Evolutionary conservation across 2,888 invertebrate genomes (phyloP).

Genomic region (Lepas anatifera): DNA sequence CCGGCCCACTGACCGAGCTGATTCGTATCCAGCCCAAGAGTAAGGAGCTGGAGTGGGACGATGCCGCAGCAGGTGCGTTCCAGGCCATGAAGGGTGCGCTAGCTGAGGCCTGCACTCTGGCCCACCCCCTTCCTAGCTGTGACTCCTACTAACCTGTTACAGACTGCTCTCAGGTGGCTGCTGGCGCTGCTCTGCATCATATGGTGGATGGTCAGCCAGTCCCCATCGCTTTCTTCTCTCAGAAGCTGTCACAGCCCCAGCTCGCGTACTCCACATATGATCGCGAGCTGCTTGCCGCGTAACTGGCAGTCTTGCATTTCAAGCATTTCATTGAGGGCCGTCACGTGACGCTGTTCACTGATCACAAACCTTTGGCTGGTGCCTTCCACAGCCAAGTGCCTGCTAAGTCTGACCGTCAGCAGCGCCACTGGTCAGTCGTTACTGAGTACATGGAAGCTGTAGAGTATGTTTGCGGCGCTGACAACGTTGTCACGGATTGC

Average conservation of each 20-base stretch:
- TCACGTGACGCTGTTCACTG: not conserved
- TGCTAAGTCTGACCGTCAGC: constrained; percentile 14
- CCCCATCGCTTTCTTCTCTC: constrained; percentile 13
- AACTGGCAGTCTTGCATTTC: constrained; percentile 27
- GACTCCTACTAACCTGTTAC: constrained; percentile 11
- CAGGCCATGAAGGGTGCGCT: not conserved
- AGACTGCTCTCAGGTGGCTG: not conserved
- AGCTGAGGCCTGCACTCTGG: not conserved
- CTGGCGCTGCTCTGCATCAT: constrained; percentile 13
- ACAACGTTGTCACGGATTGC: not conserved
- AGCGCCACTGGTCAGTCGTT: not conserved
- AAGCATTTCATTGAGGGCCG: constrained; percentile 28
- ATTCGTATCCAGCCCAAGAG: not conserved
- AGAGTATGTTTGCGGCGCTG: not conserved
- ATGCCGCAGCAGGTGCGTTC: not conserved
- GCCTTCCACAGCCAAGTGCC: constrained; percentile 9
- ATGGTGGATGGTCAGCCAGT: constrained; percentile 5
- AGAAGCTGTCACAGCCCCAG: constrained; percentile 14
- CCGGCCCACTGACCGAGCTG: constrained; percentile 11
- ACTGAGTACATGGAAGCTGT: not conserved
- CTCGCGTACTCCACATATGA: constrained; percentile 29
- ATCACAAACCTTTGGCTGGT: constrained; percentile 16
- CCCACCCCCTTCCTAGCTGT: not conserved
- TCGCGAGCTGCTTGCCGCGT: constrained; percentile 12
- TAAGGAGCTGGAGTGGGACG: not conserved